Evolutionary conservation across 1,140 invertebrate species (phyloP), one percentile per base, ranked within the genome.

Genomic region (Drosophila athabasca): DNA sequence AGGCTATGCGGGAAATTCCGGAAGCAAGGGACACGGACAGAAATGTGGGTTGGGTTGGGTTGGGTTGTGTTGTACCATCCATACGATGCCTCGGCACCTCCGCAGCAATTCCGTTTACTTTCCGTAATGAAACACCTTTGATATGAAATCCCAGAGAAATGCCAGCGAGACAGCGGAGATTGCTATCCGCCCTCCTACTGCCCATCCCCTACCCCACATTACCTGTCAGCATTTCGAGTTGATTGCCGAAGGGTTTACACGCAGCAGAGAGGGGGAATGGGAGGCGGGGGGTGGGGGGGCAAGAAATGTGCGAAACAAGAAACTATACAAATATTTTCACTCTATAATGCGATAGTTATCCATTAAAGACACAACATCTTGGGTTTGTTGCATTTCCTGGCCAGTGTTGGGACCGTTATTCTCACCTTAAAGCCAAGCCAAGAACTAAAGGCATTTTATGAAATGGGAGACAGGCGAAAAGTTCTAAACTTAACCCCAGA

Each of bases 201-300:
- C 9, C 31, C 9, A 11, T 9, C 31, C 31, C 31, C 31, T 35
- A 2, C 9, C 9, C 55, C 29, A 43, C 62, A 35, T 54, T 52
- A 43, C 59, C 52, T 73, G 70, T 73, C 70, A 73, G 60, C 70
- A 73, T 72, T 73, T 64, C 60, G 60, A 54, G 69, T 73, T 73
- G 58, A 73, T 57, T 73, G 68, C 46, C 15, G 52, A 72, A 55
- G 70, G 70, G 69, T 64, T 72, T 48, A 26, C 62, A 5, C 29
- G 7, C 19, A 44, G 7, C 24, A 46, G 44, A 35, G 17, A 50
- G 22, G 39, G 29, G 26, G 15, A 29, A 46, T 43, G 17, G 22
- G 19, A 44, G 15, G 22, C 13, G 13, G 22, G 11, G 9, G 6
- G 4, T 39, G 39, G 15, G n/a, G 5, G 15, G 6, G 1, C 6